A percentile compares a stretch with the other conserved stretches of the same genome.
phyloP scores from a whole-genome alignment of 2,113 vertebrate species.

The Fregata magnificens region DNA sequence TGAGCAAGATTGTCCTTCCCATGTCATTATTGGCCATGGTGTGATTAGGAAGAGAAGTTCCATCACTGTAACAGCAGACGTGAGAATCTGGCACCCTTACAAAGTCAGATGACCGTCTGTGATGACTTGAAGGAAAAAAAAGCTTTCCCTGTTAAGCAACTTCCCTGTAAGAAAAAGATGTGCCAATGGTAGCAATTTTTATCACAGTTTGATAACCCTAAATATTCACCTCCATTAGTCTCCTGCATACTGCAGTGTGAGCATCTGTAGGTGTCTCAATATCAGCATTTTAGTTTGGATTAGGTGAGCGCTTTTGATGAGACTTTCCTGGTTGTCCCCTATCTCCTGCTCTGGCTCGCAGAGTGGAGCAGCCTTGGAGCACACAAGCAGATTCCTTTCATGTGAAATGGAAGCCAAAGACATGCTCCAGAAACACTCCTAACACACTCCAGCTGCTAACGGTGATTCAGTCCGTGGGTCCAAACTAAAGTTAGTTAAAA shows the following conservation, averaged over 20 bases:
- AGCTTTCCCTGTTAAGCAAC: not conserved
- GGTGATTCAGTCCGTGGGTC: not conserved
- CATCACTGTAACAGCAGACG: not conserved
- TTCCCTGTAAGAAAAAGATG: not conserved
- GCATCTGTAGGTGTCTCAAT: not conserved
- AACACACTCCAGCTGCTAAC: not conserved
- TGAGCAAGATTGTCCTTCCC: not conserved
- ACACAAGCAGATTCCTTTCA: not conserved
- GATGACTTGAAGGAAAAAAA: not conserved
- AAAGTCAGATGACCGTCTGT: fast-evolving
- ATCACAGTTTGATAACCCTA: not conserved
- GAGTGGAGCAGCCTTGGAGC: not conserved
- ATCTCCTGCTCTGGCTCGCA: not conserved
- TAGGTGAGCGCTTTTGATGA: not conserved
- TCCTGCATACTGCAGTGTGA: not conserved
- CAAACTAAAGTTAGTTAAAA: not conserved
- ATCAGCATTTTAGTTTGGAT: not conserved
- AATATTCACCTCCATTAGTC: not conserved
- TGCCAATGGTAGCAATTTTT: not conserved
- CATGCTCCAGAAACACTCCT: not conserved
- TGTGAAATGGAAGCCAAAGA: not conserved
- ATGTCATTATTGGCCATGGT: not conserved
- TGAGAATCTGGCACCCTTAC: not conserved
- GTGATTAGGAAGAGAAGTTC: not conserved
- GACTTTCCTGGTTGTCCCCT: not conserved